These are phyloP conservation scores for Daktulosphaira vitifoliae DNA, from an alignment of 1,140 invertebrate genomes.

Conservation along the genomic window DNA sequence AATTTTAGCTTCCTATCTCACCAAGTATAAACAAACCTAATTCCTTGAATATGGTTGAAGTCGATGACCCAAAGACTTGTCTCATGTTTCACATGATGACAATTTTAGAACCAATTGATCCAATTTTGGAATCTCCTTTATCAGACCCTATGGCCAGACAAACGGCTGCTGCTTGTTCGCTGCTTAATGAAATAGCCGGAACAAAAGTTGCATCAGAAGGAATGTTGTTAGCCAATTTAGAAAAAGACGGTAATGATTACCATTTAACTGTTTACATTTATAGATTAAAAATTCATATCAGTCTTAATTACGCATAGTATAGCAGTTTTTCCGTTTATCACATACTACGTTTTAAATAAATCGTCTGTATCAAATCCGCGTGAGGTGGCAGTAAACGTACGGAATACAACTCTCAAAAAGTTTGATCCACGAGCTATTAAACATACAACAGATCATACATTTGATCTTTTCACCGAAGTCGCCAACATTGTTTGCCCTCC, in stretches of 20 bases:
- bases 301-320: slow-evolving; percentile 41
- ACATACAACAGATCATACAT: slow-evolving; percentile 74
- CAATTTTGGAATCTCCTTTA: slow-evolving; percentile 69
- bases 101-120: slow-evolving; percentile 70
- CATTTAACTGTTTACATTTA: too few species aligned
- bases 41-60: slow-evolving; percentile 55
- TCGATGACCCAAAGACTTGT: slow-evolving; percentile 78
- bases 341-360: slow-evolving; percentile 74
- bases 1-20: slow-evolving; percentile 39
- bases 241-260: slow-evolving; percentile 58
- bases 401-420: slow-evolving; percentile 66
- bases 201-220: slow-evolving; percentile 63
- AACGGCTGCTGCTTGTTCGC: slow-evolving; percentile 62
- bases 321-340: slow-evolving; percentile 86
- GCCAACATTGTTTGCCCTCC: slow-evolving; percentile 82
- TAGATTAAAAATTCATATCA: too few species aligned
- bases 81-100: slow-evolving; percentile 81
- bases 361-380: slow-evolving; percentile 71
- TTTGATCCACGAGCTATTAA: slow-evolving; percentile 69
- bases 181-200: slow-evolving; percentile 62
- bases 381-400: slow-evolving; percentile 72
- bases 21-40: slow-evolving; percentile 35
- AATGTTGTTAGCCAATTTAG: slow-evolving; percentile 79
- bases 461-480: slow-evolving; percentile 79
- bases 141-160: slow-evolving; percentile 67